Evolutionary conservation across 2,888 invertebrate genomes (phyloP).

Genomic region (Bimastos eiseni): DNA sequence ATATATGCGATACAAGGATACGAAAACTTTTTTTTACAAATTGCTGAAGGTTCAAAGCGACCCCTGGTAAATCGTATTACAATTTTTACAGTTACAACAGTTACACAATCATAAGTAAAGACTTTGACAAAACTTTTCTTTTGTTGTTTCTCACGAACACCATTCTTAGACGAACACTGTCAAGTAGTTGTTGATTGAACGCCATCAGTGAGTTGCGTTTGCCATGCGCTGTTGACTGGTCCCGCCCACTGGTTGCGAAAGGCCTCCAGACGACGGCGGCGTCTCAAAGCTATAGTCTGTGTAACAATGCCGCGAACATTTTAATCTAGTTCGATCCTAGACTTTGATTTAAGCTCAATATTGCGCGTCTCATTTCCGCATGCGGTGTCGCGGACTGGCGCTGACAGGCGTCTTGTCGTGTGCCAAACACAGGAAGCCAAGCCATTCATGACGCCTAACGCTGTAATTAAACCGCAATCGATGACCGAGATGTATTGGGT

Average conservation of each 20-base stretch:
- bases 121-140: not conserved
- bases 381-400: not conserved
- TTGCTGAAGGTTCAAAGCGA: too few relatives aligned
- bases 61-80: too few relatives aligned
- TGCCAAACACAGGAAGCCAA: not conserved
- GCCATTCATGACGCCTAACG: not conserved
- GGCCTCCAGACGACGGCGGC: not conserved
- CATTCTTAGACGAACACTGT: too few relatives aligned
- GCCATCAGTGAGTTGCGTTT: not conserved
- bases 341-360: conserved; percentile 13
- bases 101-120: not conserved
- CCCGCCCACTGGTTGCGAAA: not conserved
- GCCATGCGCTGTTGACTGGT: not conserved
- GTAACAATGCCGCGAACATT: not conserved
- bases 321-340: conserved; percentile 13
- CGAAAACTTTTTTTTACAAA: too few relatives aligned
- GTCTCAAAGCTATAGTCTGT: too few relatives aligned
- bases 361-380: not conserved
- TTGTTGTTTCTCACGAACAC: too few relatives aligned
- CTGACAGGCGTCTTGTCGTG: not conserved
- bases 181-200: not conserved
- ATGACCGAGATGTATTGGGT: conserved; percentile 6
- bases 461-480: not conserved
- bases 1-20: too few relatives aligned
- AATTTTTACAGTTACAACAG: not conserved